These are phyloP conservation scores for Pyrocephalus nanus DNA, from an alignment of 2,797 vertebrate genomes.

Conservation along the genomic window DNA sequence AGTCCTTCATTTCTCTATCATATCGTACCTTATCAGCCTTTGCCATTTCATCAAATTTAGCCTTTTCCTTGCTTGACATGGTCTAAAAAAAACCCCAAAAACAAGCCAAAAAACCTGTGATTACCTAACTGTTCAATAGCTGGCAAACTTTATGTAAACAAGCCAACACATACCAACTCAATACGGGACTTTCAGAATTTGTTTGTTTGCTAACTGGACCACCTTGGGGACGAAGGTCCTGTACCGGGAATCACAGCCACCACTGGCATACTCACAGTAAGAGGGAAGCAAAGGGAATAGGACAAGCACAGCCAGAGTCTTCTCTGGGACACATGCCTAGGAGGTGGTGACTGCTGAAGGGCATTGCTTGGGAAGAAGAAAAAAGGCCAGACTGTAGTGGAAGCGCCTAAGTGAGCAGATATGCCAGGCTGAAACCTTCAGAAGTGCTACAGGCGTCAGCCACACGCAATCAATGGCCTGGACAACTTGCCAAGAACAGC, in stretches of 20 bases:
- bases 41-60: slow-evolving; percentile 87
- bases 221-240: slow-evolving; percentile 14
- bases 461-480: background rate
- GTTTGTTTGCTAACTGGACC: slow-evolving; percentile 43
- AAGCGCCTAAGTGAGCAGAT: background rate
- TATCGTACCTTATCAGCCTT: slow-evolving; percentile 86
- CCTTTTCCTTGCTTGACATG: slow-evolving; percentile 86
- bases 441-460: background rate
- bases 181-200: background rate
- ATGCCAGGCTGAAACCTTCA: background rate
- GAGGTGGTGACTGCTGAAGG: background rate
- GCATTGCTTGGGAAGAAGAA: background rate
- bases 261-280: background rate
- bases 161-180: background rate
- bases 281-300: background rate
- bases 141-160: slow-evolving; percentile 50
- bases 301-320: background rate
- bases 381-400: background rate
- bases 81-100: slow-evolving; percentile 69
- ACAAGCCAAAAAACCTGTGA: background rate
- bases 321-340: background rate
- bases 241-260: background rate
- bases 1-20: slow-evolving; percentile 87
- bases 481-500: background rate
- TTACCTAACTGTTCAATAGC: slow-evolving; percentile 33